Conservation (phyloP, 1,140 invertebrate genomes). For the Phymastichus coffea region DNA sequence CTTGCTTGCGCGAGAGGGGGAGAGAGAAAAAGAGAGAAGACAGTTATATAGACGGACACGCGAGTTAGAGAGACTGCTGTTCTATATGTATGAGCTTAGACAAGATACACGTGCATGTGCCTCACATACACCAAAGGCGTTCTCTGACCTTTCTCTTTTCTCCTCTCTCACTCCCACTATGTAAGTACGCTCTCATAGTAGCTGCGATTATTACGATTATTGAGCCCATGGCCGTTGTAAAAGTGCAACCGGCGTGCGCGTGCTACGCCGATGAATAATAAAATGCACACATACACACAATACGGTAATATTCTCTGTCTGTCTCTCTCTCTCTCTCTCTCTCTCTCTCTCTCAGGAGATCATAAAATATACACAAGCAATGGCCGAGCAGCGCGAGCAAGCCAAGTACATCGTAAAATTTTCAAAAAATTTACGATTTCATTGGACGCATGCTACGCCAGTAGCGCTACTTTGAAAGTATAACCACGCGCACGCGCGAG, state of each 20-base stretch:
- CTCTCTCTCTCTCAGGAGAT: neutral
- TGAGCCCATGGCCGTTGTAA: conserved; percentile 34
- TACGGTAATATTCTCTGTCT: conserved; percentile 12
- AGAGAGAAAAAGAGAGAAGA: too few relatives aligned
- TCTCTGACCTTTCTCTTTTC: conserved; percentile 9
- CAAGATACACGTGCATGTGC: neutral
- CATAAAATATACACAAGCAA: conserved; percentile 22
- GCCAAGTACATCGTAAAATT: neutral
- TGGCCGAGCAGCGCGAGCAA: too few relatives aligned
- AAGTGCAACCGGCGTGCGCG: conserved; percentile 1
- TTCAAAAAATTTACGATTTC: conserved; percentile 24
- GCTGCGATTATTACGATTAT: conserved; percentile 49
- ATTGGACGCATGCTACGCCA: too few relatives aligned
- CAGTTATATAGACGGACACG: too few relatives aligned
- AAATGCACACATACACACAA: conserved; percentile 25
- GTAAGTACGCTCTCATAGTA: conserved; percentile 5
- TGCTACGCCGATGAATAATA: conserved; percentile 16
- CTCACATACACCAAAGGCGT: neutral
- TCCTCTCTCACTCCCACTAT: neutral
- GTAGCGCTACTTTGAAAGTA: too few relatives aligned
- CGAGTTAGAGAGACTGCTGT: too few relatives aligned
- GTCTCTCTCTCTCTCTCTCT: conserved; percentile 11
- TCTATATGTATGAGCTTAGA: conserved; percentile 1
- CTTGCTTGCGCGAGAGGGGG: too few relatives aligned
- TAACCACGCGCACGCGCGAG: too few relatives aligned